Base-by-base conservation (phyloP, 2,888 invertebrate species). In the Plutella xylostella region DNA sequence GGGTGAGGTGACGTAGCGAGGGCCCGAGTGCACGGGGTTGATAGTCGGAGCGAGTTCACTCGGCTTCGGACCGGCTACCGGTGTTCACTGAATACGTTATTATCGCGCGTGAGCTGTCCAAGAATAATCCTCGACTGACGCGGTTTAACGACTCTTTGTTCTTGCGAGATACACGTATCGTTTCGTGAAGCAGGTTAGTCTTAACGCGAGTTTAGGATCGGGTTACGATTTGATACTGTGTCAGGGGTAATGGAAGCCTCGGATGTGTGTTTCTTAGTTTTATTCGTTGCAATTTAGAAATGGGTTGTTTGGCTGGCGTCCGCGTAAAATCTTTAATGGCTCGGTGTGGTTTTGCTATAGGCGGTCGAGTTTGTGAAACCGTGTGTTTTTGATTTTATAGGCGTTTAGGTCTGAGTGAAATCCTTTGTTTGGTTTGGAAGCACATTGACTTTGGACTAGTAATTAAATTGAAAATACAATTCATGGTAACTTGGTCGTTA, bases 1-100 rank as follows among this genome's bases (percentile, higher is more conserved):
- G 83, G 83, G 83, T 83, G 83, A 83, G 78, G 73, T 82, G 83
- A 80, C 78, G 82, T 77, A 76, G 76, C 56, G 64, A 61, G 66
- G 64, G 61, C 60, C 67, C 55, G 68, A 63, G 61, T 59, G 60
- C 70, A 62, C 69, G 72, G 82, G 82, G 80, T 80, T 80, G 82
- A 72, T 73, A 75, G 60, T 67, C 73, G 74, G 63, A 61, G 65
- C 64, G 72, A 76, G 75, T 73, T 82, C 83, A 83, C 74, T 83
- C 69, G 68, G 71, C 67, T 65, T 61, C 65, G 63, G 65, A 69
- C 76, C 63, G 62, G 71, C 65, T 63, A 64, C 65, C 67, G 67
- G 66, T 67, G 68, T 68, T 49, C 39, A 43, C 15, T 22, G 37
- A 21, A 17, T 22, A 38, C 22, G 39, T 39, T 25, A 25, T 25